These are phyloP conservation scores for Arnoldichthys spilopterus DNA, from an alignment of 2,797 vertebrate species.

Conservation along the genomic window DNA sequence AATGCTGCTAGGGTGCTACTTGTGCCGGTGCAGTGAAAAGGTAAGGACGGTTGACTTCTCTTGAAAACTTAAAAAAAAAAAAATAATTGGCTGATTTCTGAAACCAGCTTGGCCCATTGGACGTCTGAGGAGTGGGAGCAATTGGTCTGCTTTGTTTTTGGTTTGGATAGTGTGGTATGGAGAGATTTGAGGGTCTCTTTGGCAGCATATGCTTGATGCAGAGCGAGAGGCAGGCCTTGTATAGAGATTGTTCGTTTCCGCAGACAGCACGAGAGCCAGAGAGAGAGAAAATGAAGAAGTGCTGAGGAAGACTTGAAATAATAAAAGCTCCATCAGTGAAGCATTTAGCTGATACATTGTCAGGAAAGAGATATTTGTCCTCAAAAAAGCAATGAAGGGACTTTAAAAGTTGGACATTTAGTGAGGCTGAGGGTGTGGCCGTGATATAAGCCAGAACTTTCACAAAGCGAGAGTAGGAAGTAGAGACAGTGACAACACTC, in stretches of 20 bases:
- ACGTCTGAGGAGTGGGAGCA: neutral
- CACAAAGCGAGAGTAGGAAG: slow-evolving; percentile 57
- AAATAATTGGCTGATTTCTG: neutral
- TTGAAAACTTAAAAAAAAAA: too few species aligned
- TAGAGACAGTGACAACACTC: slow-evolving; percentile 23
- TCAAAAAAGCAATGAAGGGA: neutral
- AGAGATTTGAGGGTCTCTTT: slow-evolving; percentile 30
- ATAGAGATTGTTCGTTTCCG: slow-evolving; percentile 56
- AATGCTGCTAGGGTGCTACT: slow-evolving; percentile 68
- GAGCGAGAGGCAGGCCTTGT: slow-evolving; percentile 45
- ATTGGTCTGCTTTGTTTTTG: neutral
- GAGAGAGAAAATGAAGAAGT: slow-evolving; percentile 20
- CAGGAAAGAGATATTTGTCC: neutral
- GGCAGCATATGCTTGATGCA: slow-evolving; percentile 35
- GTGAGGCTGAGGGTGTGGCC: slow-evolving; percentile 58
- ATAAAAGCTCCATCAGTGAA: neutral
- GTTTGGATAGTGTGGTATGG: neutral
- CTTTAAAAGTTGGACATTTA: slow-evolving; percentile 13
- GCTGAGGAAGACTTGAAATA: neutral
- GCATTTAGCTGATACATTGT: neutral
- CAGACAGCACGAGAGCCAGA: slow-evolving; percentile 31
- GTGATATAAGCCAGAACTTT: slow-evolving; percentile 42
- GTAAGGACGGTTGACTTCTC: slow-evolving; percentile 67
- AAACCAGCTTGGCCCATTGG: neutral
- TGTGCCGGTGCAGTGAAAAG: slow-evolving; percentile 75